phyloP scores from a whole-genome alignment of 1,140 invertebrate species.

The Calycopis cecrops region DNA sequence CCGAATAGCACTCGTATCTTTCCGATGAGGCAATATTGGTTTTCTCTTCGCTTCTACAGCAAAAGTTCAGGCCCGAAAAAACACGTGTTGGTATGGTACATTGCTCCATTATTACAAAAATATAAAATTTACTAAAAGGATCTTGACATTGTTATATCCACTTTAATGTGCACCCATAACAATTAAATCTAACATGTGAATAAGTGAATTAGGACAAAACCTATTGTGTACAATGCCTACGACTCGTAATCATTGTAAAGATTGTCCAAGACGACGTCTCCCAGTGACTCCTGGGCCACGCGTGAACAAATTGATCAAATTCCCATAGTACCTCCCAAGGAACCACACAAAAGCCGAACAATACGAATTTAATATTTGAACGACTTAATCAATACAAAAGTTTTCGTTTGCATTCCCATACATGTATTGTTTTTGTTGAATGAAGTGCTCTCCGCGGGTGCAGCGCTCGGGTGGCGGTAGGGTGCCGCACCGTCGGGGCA shows the following conservation, averaged over 20 bases:
- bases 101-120: no score
- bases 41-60: no score
- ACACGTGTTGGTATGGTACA: no score
- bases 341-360: constrained; percentile 46
- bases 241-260: constrained; percentile 50
- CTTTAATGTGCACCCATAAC: constrained; percentile 33
- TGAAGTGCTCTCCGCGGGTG: constrained; percentile 40
- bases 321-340: constrained; percentile 62
- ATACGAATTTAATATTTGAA: constrained; percentile 56
- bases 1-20: no score
- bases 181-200: constrained; percentile 42
- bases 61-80: no score
- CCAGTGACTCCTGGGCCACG: constrained; percentile 55
- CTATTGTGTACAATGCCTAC: constrained; percentile 43
- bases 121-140: not conserved
- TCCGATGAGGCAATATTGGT: no score
- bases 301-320: constrained; percentile 61
- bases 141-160: not conserved
- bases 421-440: constrained; percentile 58
- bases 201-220: constrained; percentile 61
- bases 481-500: constrained; percentile 48
- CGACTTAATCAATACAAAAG: constrained; percentile 70
- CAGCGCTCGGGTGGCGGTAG: constrained; percentile 52
- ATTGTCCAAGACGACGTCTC: constrained; percentile 39
- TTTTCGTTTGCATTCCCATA: constrained; percentile 59